Percentiles rank a stretch among this genome's conserved stretches.
Evolutionary conservation across 2,888 invertebrate species (phyloP).

Genomic region (Drosophila quasianomalipes): DNA sequence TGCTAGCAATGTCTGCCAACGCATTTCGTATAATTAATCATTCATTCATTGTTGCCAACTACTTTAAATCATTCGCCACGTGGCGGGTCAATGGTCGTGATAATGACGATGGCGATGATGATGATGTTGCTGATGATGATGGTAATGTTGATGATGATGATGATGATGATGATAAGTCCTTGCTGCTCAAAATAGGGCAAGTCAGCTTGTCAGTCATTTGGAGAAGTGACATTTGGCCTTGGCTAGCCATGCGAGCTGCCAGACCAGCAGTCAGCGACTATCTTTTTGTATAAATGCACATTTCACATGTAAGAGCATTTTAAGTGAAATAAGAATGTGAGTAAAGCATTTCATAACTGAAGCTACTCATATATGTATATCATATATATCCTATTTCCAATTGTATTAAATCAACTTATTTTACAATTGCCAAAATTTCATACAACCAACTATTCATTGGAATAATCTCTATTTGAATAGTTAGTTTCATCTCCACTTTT

Average conservation of each 20-base stretch:
- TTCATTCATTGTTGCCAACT: constrained; percentile 65
- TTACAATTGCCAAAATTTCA: neutral
- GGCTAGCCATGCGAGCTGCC: constrained; percentile 8
- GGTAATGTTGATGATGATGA: constrained; percentile 3
- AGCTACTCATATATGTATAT: neutral
- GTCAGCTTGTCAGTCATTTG: constrained; percentile 38
- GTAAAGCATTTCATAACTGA: neutral
- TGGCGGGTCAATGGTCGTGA: constrained; percentile 8
- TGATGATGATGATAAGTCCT: constrained; percentile 19
- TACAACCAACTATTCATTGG: too few relatives aligned
- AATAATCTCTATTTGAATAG: neutral
- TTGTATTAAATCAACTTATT: neutral
- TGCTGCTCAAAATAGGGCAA: constrained; percentile 21
- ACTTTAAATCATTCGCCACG: constrained; percentile 64
- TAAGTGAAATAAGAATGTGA: neutral
- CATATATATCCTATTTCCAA: neutral
- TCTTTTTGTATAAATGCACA: neutral
- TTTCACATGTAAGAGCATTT: constrained; percentile 15
- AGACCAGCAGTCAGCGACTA: neutral
- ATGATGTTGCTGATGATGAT: constrained; percentile 5
- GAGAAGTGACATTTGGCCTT: constrained; percentile 41
- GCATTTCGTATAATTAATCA: constrained; percentile 66
- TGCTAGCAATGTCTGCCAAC: constrained; percentile 17
- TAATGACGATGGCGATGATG: constrained; percentile 16
- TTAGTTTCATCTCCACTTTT: neutral